Percentiles rank a stretch among this genome's conserved stretches.
Conservation (phyloP, 2,113 vertebrate genomes). For the Sebastes schlegelii region DNA sequence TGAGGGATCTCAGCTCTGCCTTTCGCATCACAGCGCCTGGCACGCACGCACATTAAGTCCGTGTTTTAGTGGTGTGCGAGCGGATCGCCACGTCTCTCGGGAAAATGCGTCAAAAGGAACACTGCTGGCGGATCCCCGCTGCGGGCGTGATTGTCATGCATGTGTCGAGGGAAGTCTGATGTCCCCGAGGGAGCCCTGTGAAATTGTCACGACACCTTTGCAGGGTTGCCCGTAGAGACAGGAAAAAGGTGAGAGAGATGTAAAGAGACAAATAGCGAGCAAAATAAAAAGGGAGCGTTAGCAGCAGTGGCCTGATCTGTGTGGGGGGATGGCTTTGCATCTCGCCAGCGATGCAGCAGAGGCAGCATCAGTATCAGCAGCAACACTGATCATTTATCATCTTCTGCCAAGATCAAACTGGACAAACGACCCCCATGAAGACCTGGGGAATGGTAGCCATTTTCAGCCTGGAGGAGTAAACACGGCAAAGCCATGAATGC, state of each 20-base stretch:
- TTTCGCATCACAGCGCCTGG: conserved; percentile 20
- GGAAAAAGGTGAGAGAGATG: conserved; percentile 11
- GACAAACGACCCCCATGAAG: conserved; percentile 69
- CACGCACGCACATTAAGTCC: background rate
- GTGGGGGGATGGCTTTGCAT: conserved; percentile 58
- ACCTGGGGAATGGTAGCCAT: conserved; percentile 59
- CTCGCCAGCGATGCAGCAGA: conserved; percentile 49
- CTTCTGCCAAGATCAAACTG: conserved; percentile 70
- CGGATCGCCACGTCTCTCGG: conserved; percentile 45
- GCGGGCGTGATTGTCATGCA: conserved; percentile 53
- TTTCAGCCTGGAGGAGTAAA: conserved; percentile 65
- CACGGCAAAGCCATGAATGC: conserved; percentile 50
- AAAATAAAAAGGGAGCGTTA: conserved; percentile 34
- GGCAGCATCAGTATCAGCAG: conserved; percentile 59
- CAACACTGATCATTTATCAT: conserved; percentile 71
- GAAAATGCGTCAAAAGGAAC: conserved; percentile 68
- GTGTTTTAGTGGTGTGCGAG: conserved; percentile 24
- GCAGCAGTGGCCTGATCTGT: conserved; percentile 49
- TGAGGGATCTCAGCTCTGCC: conserved; percentile 47
- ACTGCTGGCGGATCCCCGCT: conserved; percentile 50
- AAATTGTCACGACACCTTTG: conserved; percentile 63
- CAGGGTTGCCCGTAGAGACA: conserved; percentile 28
- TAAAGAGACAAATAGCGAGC: conserved; percentile 33
- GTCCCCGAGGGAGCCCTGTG: conserved; percentile 37
- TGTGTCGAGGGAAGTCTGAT: conserved; percentile 49